phyloP scores from a whole-genome alignment of 1,140 invertebrate species.

The Drosophila insularis region DNA sequence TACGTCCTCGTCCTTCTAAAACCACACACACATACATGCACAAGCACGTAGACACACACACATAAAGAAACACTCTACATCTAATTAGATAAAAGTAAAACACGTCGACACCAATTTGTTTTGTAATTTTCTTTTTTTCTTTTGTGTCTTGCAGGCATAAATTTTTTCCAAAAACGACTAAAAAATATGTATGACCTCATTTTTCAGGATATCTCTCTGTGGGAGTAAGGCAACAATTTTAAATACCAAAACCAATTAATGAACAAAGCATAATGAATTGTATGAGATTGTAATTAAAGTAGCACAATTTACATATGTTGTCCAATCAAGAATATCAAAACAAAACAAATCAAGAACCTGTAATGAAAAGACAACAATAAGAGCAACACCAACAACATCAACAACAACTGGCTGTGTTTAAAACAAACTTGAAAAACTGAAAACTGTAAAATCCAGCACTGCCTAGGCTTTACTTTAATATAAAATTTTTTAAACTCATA shows the following conservation, averaged over 20 bases:
- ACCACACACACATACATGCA: conserved; percentile 24
- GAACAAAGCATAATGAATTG: conserved; percentile 58
- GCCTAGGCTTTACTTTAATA: conserved; percentile 40
- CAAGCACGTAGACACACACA: conserved; percentile 30
- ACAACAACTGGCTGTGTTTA: conserved; percentile 3
- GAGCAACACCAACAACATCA: conserved; percentile 31
- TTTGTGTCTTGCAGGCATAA: conserved; percentile 82
- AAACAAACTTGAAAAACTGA: conserved; percentile 38
- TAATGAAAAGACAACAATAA: conserved; percentile 31
- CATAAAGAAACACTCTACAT: conserved; percentile 34
- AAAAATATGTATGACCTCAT: conserved; percentile 82
- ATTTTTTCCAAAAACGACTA: conserved; percentile 82
- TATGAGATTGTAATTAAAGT: conserved; percentile 63
- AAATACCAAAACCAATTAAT: conserved; percentile 46
- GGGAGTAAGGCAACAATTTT: conserved; percentile 82
- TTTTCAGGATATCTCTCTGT: conserved; percentile 83
- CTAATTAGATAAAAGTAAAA: conserved; percentile 9
- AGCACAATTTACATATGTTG: conserved; percentile 67
- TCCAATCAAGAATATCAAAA: conserved; percentile 37
- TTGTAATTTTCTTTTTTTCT: conserved; percentile 78
- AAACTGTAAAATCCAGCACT: conserved; percentile 38
- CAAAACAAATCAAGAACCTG: conserved; percentile 22
- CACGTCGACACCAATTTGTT: conserved; percentile 76
- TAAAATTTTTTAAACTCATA: conserved; percentile 36
- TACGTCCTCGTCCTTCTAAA: conserved; percentile 34